Evolutionary conservation across 2,113 vertebrate genomes (phyloP).

Genomic region (Recurvirostra avosetta): DNA sequence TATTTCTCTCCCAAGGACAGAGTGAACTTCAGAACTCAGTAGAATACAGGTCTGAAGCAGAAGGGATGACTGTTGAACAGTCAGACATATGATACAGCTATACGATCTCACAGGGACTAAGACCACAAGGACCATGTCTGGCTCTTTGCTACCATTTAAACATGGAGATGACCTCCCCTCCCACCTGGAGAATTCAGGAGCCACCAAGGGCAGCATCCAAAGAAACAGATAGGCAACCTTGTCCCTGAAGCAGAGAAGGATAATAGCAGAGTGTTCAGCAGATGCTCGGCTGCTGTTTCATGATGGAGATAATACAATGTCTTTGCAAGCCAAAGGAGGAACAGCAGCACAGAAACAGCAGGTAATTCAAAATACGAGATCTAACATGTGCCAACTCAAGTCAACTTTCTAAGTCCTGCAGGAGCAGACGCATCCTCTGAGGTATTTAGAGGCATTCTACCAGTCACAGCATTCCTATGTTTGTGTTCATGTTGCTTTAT

Average conservation of each 20-base stretch:
- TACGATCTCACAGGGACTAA: not conserved
- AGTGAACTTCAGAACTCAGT: not conserved
- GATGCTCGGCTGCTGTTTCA: not conserved
- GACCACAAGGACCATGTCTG: not conserved
- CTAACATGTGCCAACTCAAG: not conserved
- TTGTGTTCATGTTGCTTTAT: not conserved
- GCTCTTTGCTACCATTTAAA: not conserved
- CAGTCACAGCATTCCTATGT: not conserved
- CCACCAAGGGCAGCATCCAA: not conserved
- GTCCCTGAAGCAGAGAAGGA: not conserved
- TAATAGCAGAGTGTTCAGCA: not conserved
- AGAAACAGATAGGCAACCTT: not conserved
- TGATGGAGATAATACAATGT: not conserved
- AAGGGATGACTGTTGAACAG: not conserved
- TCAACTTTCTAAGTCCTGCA: not conserved
- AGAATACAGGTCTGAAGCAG: not conserved
- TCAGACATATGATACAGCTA: not conserved
- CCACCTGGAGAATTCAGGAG: not conserved
- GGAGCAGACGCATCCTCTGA: not conserved
- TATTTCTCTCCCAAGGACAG: not conserved
- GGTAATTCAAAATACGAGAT: not conserved
- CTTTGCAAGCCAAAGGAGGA: not conserved
- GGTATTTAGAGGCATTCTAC: not conserved
- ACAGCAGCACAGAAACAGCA: not conserved
- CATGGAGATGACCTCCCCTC: not conserved